Evolutionary conservation across 2,797 vertebrate genomes (phyloP).

Genomic region (Microcaecilia unicolor): DNA sequence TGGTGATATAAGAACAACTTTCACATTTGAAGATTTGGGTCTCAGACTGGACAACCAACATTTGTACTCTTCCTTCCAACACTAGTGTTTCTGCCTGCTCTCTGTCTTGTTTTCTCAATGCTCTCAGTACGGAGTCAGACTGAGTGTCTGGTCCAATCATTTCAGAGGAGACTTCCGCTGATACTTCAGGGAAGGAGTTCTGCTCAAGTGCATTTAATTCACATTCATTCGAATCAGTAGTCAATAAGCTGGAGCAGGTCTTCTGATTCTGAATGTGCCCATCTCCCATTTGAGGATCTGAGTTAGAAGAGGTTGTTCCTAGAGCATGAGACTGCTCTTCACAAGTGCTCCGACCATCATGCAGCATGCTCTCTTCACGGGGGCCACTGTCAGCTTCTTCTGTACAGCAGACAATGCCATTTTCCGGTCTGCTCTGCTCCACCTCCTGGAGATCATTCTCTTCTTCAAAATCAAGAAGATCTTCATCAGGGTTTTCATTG

Average conservation of each 20-base stretch:
- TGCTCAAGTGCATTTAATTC: background rate
- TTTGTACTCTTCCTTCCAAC: conserved; percentile 82
- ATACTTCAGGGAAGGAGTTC: background rate
- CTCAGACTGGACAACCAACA: conserved; percentile 75
- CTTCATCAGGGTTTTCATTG: conserved; percentile 11
- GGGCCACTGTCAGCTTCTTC: conserved; percentile 6
- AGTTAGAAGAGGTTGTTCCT: background rate
- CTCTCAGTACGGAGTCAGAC: conserved; percentile 54
- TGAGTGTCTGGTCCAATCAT: background rate
- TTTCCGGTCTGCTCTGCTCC: conserved; percentile 8
- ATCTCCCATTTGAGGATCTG: background rate
- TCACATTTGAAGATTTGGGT: conserved; percentile 61
- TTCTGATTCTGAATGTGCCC: background rate
- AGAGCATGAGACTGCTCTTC: background rate
- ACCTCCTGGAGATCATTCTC: conserved; percentile 13
- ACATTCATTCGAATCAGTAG: conserved; percentile 7
- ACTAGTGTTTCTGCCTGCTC: conserved; percentile 81
- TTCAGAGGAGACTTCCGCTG: background rate
- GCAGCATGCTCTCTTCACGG: background rate
- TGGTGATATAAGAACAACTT: conserved; percentile 67
- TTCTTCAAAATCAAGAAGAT: conserved; percentile 31
- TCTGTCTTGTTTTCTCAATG: conserved; percentile 75
- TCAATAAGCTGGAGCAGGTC: conserved; percentile 14
- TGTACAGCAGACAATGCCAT: background rate
- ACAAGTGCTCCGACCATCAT: background rate